phyloP scores from a whole-genome alignment of 2,113 vertebrate species.

The Petrocephalus zakoni region DNA sequence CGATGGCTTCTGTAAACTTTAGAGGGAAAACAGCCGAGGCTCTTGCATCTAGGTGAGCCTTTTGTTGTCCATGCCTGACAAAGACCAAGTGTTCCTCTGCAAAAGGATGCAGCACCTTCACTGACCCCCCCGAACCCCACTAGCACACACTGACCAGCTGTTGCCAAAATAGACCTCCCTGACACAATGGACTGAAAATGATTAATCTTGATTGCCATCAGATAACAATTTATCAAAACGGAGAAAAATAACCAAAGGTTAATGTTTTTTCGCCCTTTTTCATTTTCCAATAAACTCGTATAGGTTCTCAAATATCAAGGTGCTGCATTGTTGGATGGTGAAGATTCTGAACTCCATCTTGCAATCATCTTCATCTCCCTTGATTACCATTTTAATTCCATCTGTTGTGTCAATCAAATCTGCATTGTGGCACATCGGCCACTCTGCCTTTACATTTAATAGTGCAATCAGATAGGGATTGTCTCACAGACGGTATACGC shows the following conservation, averaged over 20 bases:
- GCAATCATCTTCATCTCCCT: background rate
- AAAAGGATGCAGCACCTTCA: background rate
- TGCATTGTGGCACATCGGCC: background rate
- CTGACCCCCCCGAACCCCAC: no score
- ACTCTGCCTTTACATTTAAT: background rate
- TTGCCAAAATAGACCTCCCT: background rate
- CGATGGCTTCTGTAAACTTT: constrained; percentile 11
- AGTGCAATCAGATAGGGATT: constrained; percentile 10
- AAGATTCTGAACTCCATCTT: background rate
- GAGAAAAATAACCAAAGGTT: background rate
- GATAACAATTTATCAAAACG: background rate
- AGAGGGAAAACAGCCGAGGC: constrained; percentile 16
- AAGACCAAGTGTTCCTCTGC: constrained; percentile 13
- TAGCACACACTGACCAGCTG: background rate
- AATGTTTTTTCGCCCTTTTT: background rate
- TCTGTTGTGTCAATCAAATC: background rate
- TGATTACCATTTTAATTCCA: background rate
- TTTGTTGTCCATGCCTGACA: constrained; percentile 1
- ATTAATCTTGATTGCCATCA: constrained; percentile 10
- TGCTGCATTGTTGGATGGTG: background rate
- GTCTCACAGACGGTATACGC: background rate
- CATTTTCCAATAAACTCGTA: background rate
- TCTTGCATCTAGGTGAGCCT: background rate
- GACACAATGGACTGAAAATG: background rate
- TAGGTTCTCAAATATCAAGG: background rate